phyloP scores from a whole-genome alignment of 2,113 vertebrate genomes.

The Phalacrocorax aristotelis region DNA sequence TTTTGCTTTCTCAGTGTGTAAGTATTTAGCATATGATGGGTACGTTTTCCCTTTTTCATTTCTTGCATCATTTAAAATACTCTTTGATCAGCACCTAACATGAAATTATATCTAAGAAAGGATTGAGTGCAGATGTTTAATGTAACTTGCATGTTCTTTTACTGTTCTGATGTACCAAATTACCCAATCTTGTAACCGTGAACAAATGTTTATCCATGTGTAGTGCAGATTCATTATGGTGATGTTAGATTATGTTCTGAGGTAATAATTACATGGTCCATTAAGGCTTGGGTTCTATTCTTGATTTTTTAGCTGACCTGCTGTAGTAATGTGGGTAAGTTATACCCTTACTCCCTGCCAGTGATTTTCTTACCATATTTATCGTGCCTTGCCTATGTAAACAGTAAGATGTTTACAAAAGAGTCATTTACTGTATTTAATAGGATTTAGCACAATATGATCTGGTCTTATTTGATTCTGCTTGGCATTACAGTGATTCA shows the following conservation, averaged over 20 bases:
- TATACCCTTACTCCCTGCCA: background rate
- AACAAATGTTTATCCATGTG: slow-evolving; percentile 40
- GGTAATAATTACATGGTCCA: background rate
- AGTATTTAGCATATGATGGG: background rate
- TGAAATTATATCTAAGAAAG: background rate
- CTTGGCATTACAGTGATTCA: background rate
- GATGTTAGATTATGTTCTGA: slow-evolving; percentile 10
- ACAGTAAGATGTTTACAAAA: background rate
- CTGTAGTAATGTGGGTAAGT: background rate
- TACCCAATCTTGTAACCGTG: background rate
- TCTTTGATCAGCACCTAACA: background rate
- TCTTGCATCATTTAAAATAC: background rate
- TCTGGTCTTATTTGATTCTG: slow-evolving; percentile 9
- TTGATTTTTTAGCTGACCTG: slow-evolving; percentile 13
- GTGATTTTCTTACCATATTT: background rate
- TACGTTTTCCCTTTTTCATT: background rate
- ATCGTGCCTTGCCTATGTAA: background rate
- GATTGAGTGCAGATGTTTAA: slow-evolving; percentile 12
- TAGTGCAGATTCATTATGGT: background rate
- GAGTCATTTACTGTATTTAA: background rate
- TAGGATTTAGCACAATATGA: slow-evolving; percentile 18
- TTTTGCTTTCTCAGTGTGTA: background rate
- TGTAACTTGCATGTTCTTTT: background rate
- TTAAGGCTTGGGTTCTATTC: background rate
- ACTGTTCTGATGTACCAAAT: background rate